These are phyloP conservation scores for Clusia tigrina DNA, from an alignment of 2,888 invertebrate species.

Conservation along the genomic window DNA sequence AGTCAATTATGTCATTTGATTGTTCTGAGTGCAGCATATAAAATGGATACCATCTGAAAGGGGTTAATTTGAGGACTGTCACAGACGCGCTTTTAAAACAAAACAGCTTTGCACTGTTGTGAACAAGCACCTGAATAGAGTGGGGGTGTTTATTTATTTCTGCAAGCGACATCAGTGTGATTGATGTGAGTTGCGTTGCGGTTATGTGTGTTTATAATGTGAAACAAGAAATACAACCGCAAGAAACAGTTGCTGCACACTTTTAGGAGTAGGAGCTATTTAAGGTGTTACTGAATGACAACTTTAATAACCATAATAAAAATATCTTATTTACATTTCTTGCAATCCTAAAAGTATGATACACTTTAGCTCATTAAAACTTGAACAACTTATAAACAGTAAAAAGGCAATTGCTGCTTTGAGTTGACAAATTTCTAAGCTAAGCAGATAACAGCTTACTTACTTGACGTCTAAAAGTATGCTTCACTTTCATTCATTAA, in stretches of 20 bases:
- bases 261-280: neutral
- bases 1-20: slow-evolving; percentile 42
- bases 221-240: neutral
- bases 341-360: no score
- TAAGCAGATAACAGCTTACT: no score
- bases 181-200: slow-evolving; percentile 5
- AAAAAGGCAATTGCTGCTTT: no score
- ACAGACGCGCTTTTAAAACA: neutral
- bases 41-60: slow-evolving; percentile 17
- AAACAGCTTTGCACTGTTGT: slow-evolving; percentile 9
- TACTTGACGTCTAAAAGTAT: neutral
- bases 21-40: slow-evolving; percentile 26
- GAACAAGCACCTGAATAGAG: slow-evolving; percentile 3
- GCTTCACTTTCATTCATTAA: neutral
- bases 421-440: no score
- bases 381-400: no score
- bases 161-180: slow-evolving; percentile 12
- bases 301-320: neutral
- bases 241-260: neutral
- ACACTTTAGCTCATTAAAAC: no score
- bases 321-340: no score
- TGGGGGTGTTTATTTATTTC: neutral
- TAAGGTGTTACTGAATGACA: neutral
- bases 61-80: slow-evolving; percentile 25
- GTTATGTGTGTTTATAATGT: neutral